These are phyloP conservation scores for Threskiornis aethiopicus DNA, from an alignment of 2,797 vertebrate genomes.

Conservation along the genomic window DNA sequence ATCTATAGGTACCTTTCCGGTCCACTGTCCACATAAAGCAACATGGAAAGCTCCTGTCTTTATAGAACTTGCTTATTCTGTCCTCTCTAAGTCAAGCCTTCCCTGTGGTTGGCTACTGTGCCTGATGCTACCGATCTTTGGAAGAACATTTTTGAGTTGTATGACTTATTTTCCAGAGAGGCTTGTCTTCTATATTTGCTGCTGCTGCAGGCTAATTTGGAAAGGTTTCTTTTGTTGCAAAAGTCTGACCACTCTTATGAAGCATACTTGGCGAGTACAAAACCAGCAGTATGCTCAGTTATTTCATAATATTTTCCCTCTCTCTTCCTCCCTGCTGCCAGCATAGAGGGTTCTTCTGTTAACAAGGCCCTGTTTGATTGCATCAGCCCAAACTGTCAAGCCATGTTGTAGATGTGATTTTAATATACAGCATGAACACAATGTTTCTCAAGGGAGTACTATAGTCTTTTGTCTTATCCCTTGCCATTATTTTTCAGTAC, in stretches of 20 bases:
- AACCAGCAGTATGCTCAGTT: background rate
- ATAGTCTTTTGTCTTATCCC: background rate
- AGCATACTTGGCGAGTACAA: background rate
- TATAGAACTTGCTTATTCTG: background rate
- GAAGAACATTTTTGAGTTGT: background rate
- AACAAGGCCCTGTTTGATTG: background rate
- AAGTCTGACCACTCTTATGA: background rate
- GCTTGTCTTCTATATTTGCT: background rate
- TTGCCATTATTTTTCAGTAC: slow-evolving; percentile 3
- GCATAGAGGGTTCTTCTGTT: background rate
- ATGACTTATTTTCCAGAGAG: background rate
- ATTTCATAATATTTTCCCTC: background rate
- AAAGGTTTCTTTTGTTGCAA: background rate
- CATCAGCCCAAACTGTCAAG: background rate
- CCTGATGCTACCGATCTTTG: background rate
- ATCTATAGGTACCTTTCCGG: background rate
- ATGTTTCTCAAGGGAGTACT: background rate
- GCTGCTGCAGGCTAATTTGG: background rate
- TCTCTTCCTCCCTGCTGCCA: background rate
- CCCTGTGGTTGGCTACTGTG: background rate
- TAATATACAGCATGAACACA: background rate
- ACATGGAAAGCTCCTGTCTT: background rate
- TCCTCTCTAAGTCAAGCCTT: background rate
- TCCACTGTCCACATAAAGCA: background rate
- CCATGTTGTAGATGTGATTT: background rate